phyloP scores from a whole-genome alignment of 1,140 invertebrate species.

The Lasioglossum baleicum region DNA sequence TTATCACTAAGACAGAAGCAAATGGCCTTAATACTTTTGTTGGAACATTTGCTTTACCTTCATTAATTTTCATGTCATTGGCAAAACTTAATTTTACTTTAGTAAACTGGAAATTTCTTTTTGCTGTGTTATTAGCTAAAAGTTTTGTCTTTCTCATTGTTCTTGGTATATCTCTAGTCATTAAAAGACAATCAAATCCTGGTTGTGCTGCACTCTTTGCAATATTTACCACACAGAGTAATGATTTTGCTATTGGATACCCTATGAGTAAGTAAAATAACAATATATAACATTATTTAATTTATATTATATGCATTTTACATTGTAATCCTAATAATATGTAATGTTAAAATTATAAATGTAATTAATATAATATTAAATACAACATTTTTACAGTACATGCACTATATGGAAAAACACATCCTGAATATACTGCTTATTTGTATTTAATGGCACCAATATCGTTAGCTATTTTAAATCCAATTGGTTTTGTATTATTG shows the following conservation, averaged over 20 bases:
- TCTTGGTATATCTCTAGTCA: constrained; percentile 87
- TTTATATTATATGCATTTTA: not conserved
- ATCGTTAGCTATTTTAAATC: constrained; percentile 95
- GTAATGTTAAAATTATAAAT: too few relatives aligned
- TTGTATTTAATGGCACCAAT: constrained; percentile 97
- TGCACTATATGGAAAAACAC: constrained; percentile 87
- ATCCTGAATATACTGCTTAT: constrained; percentile 94
- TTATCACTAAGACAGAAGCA: constrained; percentile 92
- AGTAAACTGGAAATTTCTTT: constrained; percentile 94
- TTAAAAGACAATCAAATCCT: constrained; percentile 89
- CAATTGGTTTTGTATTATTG: constrained; percentile 93
- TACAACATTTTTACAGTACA: constrained; percentile 86
- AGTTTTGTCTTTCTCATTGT: constrained; percentile 92
- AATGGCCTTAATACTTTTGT: constrained; percentile 96
- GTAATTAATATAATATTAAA: too few relatives aligned
- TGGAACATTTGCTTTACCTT: constrained; percentile 94
- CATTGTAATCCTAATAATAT: constrained; percentile 22
- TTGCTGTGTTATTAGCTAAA: constrained; percentile 92
- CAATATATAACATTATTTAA: too few relatives aligned
- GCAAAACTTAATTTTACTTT: constrained; percentile 90
- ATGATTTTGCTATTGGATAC: constrained; percentile 98
- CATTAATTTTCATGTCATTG: constrained; percentile 94
- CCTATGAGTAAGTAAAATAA: constrained; percentile 89
- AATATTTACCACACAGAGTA: constrained; percentile 97
- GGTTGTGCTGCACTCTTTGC: constrained; percentile 94